These are phyloP conservation scores for Xerus inauris DNA, from an alignment of 2,113 vertebrate species.

Conservation along the genomic window DNA sequence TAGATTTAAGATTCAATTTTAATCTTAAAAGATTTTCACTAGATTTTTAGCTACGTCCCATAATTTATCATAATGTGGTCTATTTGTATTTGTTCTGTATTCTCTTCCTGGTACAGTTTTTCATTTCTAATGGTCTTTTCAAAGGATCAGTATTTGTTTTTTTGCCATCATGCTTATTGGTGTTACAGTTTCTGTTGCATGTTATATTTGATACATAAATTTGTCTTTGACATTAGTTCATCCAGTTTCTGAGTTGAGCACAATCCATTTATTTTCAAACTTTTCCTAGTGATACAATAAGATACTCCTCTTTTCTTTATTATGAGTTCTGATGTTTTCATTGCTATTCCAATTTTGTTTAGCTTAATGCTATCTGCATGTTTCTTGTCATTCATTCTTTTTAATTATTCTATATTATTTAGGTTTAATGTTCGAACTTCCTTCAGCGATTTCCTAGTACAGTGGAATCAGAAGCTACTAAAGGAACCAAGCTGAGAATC, in stretches of 20 bases:
- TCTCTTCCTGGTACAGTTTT: background rate
- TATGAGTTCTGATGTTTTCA: no score
- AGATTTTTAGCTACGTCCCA: background rate
- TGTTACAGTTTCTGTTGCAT: no score
- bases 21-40: background rate
- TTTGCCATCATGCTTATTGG: no score
- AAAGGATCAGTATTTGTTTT: no score
- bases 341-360: no score
- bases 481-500: background rate
- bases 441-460: background rate
- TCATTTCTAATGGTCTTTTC: no score
- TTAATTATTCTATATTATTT: slow-evolving; percentile 19
- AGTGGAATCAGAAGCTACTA: background rate
- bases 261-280: background rate
- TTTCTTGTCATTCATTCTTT: background rate
- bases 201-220: background rate
- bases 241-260: background rate
- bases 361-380: no score
- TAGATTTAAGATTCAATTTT: background rate
- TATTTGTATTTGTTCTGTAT: background rate
- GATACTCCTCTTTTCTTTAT: no score
- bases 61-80: background rate
- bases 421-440: background rate
- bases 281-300: no score
- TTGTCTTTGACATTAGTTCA: background rate